Conservation (phyloP, 2,797 vertebrate species). For the Apogon talboti region DNA sequence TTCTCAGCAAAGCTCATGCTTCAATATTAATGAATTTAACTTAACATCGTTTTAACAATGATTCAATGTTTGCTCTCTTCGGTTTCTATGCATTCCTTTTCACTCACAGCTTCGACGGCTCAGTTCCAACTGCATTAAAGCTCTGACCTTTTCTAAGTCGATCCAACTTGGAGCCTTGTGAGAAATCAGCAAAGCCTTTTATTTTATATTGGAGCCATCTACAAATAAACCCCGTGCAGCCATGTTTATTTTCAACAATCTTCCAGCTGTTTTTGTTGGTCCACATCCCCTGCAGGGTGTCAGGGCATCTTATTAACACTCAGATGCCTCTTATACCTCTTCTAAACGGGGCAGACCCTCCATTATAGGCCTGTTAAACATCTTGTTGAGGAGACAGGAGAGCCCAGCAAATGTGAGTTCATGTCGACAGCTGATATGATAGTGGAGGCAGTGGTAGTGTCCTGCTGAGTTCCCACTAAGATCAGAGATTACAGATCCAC, state of each 20-base stretch:
- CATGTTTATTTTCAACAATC: slow-evolving; percentile 56
- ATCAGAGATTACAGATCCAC: slow-evolving; percentile 78
- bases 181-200: slow-evolving; percentile 38
- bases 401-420: slow-evolving; percentile 58
- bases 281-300: slow-evolving; percentile 47
- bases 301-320: slow-evolving; percentile 63
- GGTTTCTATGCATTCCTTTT: slow-evolving; percentile 63
- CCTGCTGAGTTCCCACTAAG: slow-evolving; percentile 76
- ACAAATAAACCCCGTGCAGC: slow-evolving; percentile 36
- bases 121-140: slow-evolving; percentile 42
- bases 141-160: slow-evolving; percentile 29
- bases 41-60: slow-evolving; percentile 73
- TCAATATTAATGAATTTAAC: slow-evolving; percentile 81
- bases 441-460: slow-evolving; percentile 57
- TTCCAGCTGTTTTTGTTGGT: slow-evolving; percentile 64
- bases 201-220: slow-evolving; percentile 40
- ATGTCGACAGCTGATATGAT: slow-evolving; percentile 59
- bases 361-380: slow-evolving; percentile 66
- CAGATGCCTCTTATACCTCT: slow-evolving; percentile 71
- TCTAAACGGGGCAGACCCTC: slow-evolving; percentile 51
- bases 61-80: slow-evolving; percentile 79
- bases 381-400: slow-evolving; percentile 57
- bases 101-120: slow-evolving; percentile 30
- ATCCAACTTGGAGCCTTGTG: slow-evolving; percentile 19
- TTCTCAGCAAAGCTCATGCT: slow-evolving; percentile 69